Percentiles rank a stretch among this genome's conserved stretches.
Evolutionary conservation across 2,113 vertebrate genomes (phyloP).

Genomic region (Dolichallabes microphthalmus): DNA sequence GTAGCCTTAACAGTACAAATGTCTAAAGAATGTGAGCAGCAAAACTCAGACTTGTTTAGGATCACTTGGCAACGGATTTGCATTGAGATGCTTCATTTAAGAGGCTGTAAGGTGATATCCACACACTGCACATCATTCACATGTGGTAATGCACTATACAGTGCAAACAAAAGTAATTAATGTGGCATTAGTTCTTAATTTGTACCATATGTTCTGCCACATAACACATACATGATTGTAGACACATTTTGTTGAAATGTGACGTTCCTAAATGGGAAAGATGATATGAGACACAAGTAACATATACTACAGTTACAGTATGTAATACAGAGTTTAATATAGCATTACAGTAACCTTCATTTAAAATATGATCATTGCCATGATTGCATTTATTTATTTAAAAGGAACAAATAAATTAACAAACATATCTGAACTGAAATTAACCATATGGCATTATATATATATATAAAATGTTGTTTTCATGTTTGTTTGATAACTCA

Average conservation of each 20-base stretch:
- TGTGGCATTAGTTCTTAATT: slow-evolving; percentile 31
- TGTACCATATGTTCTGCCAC: slow-evolving; percentile 22
- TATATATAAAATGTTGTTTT: not conserved
- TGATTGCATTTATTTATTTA: not conserved
- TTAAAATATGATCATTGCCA: not conserved
- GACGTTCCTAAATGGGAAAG: not conserved
- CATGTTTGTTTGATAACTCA: not conserved
- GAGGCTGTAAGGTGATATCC: slow-evolving; percentile 31
- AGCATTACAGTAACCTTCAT: not conserved
- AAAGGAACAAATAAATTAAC: not conserved
- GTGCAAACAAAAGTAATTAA: slow-evolving; percentile 35
- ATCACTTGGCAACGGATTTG: slow-evolving; percentile 5
- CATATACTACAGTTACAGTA: not conserved
- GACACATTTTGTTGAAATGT: not conserved
- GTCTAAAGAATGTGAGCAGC: not conserved
- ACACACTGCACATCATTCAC: slow-evolving; percentile 23
- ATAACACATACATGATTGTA: not conserved
- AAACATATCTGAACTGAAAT: no score
- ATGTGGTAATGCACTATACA: slow-evolving; percentile 35
- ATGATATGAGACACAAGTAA: not conserved
- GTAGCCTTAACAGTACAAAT: not conserved
- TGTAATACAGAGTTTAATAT: not conserved
- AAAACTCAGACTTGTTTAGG: not conserved
- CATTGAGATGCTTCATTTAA: slow-evolving; percentile 1
- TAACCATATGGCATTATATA: not conserved